Percentiles rank a stretch among this genome's conserved stretches.
These are phyloP conservation scores for Seriola dumerili DNA, from an alignment of 2,113 vertebrate species.

Conservation along the genomic window DNA sequence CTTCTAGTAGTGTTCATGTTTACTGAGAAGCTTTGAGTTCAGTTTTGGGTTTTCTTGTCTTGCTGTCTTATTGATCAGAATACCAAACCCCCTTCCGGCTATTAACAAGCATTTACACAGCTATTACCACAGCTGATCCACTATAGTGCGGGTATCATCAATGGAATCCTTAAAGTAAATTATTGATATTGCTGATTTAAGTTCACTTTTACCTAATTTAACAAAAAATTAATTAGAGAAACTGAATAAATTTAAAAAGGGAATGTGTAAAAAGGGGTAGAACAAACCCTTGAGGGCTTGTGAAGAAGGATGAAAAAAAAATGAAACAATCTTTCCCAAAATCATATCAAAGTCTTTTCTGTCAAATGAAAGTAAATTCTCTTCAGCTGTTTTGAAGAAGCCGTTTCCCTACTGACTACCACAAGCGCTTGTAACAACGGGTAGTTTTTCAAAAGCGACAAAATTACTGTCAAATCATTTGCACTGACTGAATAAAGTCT, in stretches of 20 bases:
- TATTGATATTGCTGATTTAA: conserved; percentile 16
- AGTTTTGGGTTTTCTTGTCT: conserved; percentile 36
- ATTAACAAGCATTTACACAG: conserved; percentile 7
- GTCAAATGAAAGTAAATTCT: conserved; percentile 43
- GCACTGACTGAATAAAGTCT: conserved; percentile 4
- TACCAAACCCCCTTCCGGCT: conserved; percentile 8
- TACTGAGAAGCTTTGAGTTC: conserved; percentile 35
- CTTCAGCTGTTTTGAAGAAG: conserved; percentile 15
- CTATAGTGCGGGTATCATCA: not conserved
- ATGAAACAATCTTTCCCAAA: conserved; percentile 28
- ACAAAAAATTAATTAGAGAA: conserved; percentile 29
- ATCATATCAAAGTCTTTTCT: conserved; percentile 31
- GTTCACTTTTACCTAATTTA: conserved; percentile 40
- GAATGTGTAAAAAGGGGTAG: conserved; percentile 37
- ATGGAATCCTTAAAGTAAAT: not conserved
- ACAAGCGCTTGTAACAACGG: not conserved
- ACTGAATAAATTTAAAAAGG: conserved; percentile 26
- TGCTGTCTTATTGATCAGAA: conserved; percentile 51
- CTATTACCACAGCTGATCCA: not conserved
- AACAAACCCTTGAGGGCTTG: not conserved
- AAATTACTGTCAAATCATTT: conserved; percentile 29
- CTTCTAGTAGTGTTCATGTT: conserved; percentile 20
- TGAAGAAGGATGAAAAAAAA: conserved; percentile 12
- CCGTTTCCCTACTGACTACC: not conserved
- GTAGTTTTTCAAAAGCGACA: conserved; percentile 46